Conservation (phyloP, 2,888 invertebrate genomes). For the Platycheirus rosarum region DNA sequence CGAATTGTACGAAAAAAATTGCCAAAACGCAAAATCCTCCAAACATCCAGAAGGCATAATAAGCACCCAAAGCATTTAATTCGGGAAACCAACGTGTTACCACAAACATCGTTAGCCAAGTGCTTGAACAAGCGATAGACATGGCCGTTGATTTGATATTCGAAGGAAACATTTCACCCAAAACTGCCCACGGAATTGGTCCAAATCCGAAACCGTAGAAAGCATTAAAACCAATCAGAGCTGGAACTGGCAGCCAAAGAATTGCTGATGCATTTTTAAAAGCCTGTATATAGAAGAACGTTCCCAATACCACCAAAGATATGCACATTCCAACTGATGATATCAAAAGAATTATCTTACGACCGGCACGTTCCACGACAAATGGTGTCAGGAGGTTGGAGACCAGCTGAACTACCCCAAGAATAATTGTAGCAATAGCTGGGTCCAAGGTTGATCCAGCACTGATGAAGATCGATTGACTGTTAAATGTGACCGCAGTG, state of each 20-base stretch:
- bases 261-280: slow-evolving; percentile 67
- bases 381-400: slow-evolving; percentile 89
- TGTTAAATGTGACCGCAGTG: slow-evolving; percentile 91
- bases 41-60: slow-evolving; percentile 17
- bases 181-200: slow-evolving; percentile 1
- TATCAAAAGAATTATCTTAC: slow-evolving; percentile 87
- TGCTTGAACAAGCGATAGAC: background rate
- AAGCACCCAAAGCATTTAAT: background rate
- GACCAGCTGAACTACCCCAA: slow-evolving; percentile 88
- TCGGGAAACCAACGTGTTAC: slow-evolving; percentile 9
- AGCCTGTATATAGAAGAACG: slow-evolving; percentile 86
- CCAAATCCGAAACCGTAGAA: slow-evolving; percentile 84
- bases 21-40: slow-evolving; percentile 2
- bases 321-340: slow-evolving; percentile 88
- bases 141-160: slow-evolving; percentile 84
- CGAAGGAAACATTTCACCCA: slow-evolving; percentile 84
- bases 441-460: slow-evolving; percentile 86
- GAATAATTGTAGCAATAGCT: slow-evolving; percentile 88
- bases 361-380: slow-evolving; percentile 91
- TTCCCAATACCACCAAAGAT: slow-evolving; percentile 85
- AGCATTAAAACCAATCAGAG: slow-evolving; percentile 76
- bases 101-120: background rate
- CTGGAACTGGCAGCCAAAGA: slow-evolving; percentile 75
- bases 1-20: slow-evolving; percentile 82
- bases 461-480: slow-evolving; percentile 87